These are phyloP conservation scores for Pimpla rufipes DNA, from an alignment of 2,888 invertebrate genomes.

Conservation along the genomic window DNA sequence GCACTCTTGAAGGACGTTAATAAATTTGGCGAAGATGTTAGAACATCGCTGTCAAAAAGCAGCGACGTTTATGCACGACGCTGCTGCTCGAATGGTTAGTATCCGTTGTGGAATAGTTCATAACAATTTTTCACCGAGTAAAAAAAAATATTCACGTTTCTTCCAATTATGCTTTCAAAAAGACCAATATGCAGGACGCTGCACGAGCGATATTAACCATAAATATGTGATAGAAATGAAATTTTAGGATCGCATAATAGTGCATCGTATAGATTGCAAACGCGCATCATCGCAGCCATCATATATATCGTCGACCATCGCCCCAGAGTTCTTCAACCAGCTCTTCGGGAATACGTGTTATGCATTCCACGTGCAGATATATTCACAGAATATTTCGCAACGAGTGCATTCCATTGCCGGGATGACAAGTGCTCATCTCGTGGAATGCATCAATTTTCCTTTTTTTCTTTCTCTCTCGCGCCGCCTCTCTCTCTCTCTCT, in stretches of 20 bases:
- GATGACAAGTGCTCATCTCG: slow-evolving; percentile 46
- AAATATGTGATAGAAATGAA: slow-evolving; percentile 20
- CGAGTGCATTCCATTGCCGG: slow-evolving; percentile 37
- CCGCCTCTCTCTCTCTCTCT: not conserved
- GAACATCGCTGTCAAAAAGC: too few relatives aligned
- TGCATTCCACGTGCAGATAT: slow-evolving; percentile 29
- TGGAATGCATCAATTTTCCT: slow-evolving; percentile 39
- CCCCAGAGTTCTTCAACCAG: slow-evolving; percentile 2
- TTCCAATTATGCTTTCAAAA: slow-evolving; percentile 14
- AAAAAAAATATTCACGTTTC: slow-evolving; percentile 25
- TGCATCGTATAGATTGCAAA: not conserved
- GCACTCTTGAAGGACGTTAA: too few relatives aligned
- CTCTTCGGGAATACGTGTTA: not conserved
- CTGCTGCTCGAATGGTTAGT: not conserved
- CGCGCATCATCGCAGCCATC: not conserved
- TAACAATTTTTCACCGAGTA: slow-evolving; percentile 43
- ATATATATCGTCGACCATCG: not conserved
- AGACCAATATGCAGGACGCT: not conserved
- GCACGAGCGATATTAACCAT: slow-evolving; percentile 26
- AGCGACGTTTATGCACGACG: too few relatives aligned
- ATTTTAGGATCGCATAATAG: not conserved
- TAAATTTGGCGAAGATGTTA: too few relatives aligned
- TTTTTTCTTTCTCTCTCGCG: not conserved
- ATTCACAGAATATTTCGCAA: slow-evolving; percentile 12
- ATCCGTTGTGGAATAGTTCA: slow-evolving; percentile 20